Evolutionary conservation across 2,888 invertebrate genomes (phyloP).

Genomic region (Brenthis hecate): DNA sequence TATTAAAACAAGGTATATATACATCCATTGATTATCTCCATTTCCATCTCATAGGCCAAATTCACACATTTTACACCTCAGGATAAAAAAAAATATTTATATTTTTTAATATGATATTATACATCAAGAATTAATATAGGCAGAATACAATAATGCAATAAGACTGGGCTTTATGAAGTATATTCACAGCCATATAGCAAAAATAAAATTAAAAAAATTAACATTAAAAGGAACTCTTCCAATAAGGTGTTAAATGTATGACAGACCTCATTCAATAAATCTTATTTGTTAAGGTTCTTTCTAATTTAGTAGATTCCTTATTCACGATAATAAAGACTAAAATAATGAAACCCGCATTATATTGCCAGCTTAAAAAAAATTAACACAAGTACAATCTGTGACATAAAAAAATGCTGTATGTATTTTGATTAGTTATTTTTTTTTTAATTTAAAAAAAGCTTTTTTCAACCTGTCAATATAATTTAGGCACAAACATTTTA

Average conservation of each 20-base stretch:
- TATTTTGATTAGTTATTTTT: not conserved
- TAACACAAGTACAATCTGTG: not conserved
- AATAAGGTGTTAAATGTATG: slow-evolving; percentile 15
- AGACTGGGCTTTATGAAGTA: slow-evolving; percentile 7
- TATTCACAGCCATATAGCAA: slow-evolving; percentile 15
- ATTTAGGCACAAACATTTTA: not conserved
- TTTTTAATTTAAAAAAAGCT: not conserved
- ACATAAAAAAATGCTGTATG: no score
- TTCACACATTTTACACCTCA: slow-evolving; percentile 11
- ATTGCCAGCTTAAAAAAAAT: slow-evolving; percentile 9
- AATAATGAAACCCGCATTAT: not conserved
- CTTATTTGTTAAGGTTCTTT: slow-evolving; percentile 3
- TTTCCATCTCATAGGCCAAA: not conserved
- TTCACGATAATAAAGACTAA: not conserved
- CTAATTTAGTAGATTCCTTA: slow-evolving; percentile 16
- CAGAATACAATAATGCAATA: not conserved
- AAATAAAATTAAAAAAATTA: not conserved
- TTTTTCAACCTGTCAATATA: slow-evolving; percentile 7
- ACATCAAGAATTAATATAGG: not conserved
- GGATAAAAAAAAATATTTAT: not conserved
- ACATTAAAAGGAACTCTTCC: not conserved
- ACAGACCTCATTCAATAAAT: slow-evolving; percentile 9
- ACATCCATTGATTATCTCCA: not conserved
- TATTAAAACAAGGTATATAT: slow-evolving; percentile 3
- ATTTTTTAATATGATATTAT: not conserved